These are phyloP conservation scores for Pelodiscus sinensis DNA, from an alignment of 2,113 vertebrate genomes.

Conservation along the genomic window DNA sequence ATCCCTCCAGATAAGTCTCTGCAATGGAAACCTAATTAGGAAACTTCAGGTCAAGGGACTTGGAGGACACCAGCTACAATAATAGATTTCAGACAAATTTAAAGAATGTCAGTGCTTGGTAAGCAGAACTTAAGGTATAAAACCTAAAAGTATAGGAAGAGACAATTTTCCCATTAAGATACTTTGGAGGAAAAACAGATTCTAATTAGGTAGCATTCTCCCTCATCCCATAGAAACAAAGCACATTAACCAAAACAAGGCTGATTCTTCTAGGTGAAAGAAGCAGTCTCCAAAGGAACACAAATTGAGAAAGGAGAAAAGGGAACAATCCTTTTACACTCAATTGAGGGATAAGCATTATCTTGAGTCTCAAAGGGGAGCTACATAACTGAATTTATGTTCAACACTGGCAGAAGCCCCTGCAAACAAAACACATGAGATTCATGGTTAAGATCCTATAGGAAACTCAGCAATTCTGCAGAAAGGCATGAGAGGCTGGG, in stretches of 20 bases:
- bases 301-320: background rate
- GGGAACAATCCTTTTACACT: background rate
- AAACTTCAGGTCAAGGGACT: conserved; percentile 1
- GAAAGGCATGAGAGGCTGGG: background rate
- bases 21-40: background rate
- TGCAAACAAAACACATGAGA: conserved; percentile 23
- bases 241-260: background rate
- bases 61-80: background rate
- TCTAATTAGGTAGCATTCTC: background rate
- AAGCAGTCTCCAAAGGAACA: background rate
- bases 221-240: background rate
- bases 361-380: background rate
- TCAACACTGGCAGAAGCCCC: background rate
- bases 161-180: conserved; percentile 34
- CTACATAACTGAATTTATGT: background rate
- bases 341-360: background rate
- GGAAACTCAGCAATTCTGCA: background rate
- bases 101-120: background rate
- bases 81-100: background rate
- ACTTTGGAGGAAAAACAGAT: background rate
- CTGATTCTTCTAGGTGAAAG: background rate
- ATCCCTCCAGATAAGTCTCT: background rate
- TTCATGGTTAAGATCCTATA: background rate
- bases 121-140: conserved; percentile 27
- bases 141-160: background rate